Conservation (phyloP, 2,888 invertebrate genomes). For the Drosophila meridiana region DNA sequence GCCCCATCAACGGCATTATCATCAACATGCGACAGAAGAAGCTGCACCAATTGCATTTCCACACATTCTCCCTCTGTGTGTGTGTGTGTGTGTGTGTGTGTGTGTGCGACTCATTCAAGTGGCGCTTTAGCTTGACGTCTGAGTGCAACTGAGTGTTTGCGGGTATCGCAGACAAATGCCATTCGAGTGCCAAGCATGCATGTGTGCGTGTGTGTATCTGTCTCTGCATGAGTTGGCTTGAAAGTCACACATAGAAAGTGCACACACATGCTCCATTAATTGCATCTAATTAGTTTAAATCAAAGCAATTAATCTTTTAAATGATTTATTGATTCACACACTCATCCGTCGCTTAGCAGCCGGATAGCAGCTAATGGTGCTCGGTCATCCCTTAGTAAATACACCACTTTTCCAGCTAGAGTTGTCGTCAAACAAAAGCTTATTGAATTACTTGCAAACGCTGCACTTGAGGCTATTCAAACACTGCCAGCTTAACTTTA, state of each 20-base stretch:
- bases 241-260: neutral
- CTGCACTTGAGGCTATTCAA: neutral
- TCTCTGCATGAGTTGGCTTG: neutral
- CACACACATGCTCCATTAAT: conserved; percentile 8
- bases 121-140: conserved; percentile 29
- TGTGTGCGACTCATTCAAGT: conserved; percentile 26
- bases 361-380: neutral
- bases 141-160: conserved; percentile 46
- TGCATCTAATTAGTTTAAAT: conserved; percentile 13
- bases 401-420: neutral
- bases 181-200: conserved; percentile 3
- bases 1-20: conserved; percentile 26
- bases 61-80: neutral
- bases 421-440: conserved; percentile 1
- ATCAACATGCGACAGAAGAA: conserved; percentile 13
- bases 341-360: neutral
- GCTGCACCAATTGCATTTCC: conserved; percentile 16
- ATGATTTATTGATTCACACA: conserved; percentile 3
- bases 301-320: conserved; percentile 6
- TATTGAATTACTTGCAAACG: neutral
- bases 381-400: neutral
- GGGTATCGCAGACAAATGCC: conserved; percentile 31
- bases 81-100: neutral
- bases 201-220: neutral
- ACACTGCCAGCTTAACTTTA: conserved; percentile 1